Percentiles rank a stretch among this genome's conserved stretches.
phyloP scores from a whole-genome alignment of 1,140 invertebrate species.

The Platyscapa corneri region DNA sequence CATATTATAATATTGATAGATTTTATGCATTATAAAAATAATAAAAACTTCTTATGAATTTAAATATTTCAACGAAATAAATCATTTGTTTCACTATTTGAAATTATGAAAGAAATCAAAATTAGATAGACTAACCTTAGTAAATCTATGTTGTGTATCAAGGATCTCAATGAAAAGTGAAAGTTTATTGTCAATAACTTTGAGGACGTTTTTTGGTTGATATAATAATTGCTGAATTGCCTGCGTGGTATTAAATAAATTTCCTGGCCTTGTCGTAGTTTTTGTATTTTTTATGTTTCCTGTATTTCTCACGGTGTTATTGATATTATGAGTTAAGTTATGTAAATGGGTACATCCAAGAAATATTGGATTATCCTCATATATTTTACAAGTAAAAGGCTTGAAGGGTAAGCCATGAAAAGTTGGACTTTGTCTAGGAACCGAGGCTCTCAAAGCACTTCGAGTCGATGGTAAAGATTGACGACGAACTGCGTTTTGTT shows the following conservation, averaged over 20 bases:
- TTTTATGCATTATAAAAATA: too few relatives aligned
- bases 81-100: too few relatives aligned
- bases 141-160: conserved; percentile 85
- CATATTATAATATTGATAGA: too few relatives aligned
- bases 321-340: conserved; percentile 55
- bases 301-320: conserved; percentile 42
- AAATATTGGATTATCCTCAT: conserved; percentile 73
- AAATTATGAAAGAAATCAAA: background rate
- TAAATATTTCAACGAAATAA: too few relatives aligned
- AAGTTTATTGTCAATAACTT: conserved; percentile 84
- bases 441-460: conserved; percentile 66
- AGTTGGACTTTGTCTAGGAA: conserved; percentile 77
- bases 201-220: conserved; percentile 82
- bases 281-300: conserved; percentile 66
- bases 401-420: conserved; percentile 78
- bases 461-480: conserved; percentile 71
- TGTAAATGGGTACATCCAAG: conserved; percentile 74
- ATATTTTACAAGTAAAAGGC: conserved; percentile 72
- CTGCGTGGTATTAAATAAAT: conserved; percentile 71
- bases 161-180: conserved; percentile 86
- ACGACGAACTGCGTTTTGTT: conserved; percentile 63
- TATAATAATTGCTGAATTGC: conserved; percentile 81
- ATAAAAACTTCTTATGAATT: too few relatives aligned
- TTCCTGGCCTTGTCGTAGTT: conserved; percentile 66
- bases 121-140: conserved; percentile 82